These are phyloP conservation scores for Helleia helle DNA, from an alignment of 2,888 invertebrate species.

Conservation along the genomic window DNA sequence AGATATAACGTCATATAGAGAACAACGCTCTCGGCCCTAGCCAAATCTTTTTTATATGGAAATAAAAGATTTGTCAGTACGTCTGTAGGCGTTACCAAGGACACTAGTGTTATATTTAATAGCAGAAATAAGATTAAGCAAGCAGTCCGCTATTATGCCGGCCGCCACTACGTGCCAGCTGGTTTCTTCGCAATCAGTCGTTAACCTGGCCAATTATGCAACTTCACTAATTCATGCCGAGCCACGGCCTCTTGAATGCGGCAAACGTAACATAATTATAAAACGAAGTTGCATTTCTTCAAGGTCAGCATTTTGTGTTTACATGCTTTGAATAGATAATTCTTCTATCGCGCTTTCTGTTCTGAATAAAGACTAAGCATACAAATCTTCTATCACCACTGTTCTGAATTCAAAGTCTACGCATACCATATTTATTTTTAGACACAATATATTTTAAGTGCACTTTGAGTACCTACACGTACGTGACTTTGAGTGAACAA, in stretches of 20 bases:
- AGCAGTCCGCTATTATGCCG: conserved; percentile 21
- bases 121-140: conserved; percentile 29
- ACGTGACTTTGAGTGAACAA: too few species aligned
- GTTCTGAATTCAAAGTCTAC: too few species aligned
- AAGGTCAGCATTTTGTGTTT: conserved; percentile 25
- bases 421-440: too few species aligned
- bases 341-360: neutral
- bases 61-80: too few species aligned
- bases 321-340: neutral
- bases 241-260: conserved; percentile 20
- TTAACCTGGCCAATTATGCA: conserved; percentile 36
- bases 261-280: conserved; percentile 24
- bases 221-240: conserved; percentile 23
- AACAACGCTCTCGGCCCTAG: too few species aligned
- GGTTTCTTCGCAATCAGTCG: conserved; percentile 43
- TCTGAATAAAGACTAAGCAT: too few species aligned
- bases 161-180: conserved; percentile 28
- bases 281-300: conserved; percentile 24
- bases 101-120: conserved; percentile 27
- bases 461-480: too few species aligned
- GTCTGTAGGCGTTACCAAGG: neutral
- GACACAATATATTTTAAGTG: too few species aligned
- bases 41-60: too few species aligned
- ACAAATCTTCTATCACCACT: too few species aligned
- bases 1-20: too few species aligned